phyloP scores from a whole-genome alignment of 2,888 invertebrate genomes.

The Cheilosia soror region DNA sequence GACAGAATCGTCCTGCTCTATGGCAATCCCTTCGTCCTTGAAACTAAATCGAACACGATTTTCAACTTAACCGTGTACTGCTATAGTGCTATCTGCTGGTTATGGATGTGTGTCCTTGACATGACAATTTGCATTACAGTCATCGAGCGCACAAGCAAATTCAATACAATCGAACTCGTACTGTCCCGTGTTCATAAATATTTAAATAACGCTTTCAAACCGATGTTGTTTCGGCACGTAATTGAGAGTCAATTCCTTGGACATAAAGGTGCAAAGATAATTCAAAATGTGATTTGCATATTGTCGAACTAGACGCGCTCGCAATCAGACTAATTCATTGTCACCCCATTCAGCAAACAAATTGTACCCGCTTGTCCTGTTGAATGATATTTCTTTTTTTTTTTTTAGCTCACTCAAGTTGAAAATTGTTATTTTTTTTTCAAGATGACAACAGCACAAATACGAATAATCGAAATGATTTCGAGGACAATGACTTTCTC shows the following conservation, averaged over 20 bases:
- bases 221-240: neutral
- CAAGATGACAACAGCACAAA: slow-evolving; percentile 28
- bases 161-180: slow-evolving; percentile 5
- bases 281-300: slow-evolving; percentile 22
- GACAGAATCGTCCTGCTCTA: neutral
- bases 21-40: slow-evolving; percentile 38
- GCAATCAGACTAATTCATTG: slow-evolving; percentile 28
- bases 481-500: slow-evolving; percentile 45
- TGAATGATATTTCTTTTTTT: neutral
- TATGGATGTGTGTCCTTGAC: slow-evolving; percentile 39
- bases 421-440: slow-evolving; percentile 54
- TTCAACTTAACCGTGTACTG: slow-evolving; percentile 44
- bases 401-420: slow-evolving; percentile 46
- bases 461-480: slow-evolving; percentile 42
- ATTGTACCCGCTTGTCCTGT: slow-evolving; percentile 3
- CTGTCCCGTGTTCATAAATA: slow-evolving; percentile 25
- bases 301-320: slow-evolving; percentile 8
- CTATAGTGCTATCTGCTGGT: neutral
- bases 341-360: slow-evolving; percentile 1
- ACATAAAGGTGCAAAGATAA: neutral
- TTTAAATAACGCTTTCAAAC: slow-evolving; percentile 5
- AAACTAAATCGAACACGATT: slow-evolving; percentile 55
- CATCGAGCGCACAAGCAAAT: neutral
- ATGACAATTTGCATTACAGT: slow-evolving; percentile 26
- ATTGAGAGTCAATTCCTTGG: neutral